Base-by-base conservation (phyloP, 2,888 invertebrate species). In the Volucella inanis region DNA sequence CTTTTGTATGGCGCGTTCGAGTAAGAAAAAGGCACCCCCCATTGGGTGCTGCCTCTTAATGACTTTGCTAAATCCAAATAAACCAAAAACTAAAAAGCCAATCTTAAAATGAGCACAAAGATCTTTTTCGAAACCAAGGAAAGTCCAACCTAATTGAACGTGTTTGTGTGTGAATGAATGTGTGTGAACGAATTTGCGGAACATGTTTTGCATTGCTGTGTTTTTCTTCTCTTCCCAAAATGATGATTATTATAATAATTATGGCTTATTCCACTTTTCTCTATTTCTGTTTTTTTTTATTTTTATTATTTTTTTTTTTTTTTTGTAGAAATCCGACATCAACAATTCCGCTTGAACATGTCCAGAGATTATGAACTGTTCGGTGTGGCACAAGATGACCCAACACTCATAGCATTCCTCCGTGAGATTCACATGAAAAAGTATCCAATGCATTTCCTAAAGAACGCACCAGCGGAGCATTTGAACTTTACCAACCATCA, bases 271-370 rank as follows among this genome's bases (percentile, higher is more conserved):
- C 38, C 9, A 10, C 55, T 81, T 54, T 55, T 67, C 47, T 49
- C 38, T 12, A 10, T 64, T 54, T 54, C 43, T 47, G 6, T n/a
- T 52, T 43, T 15, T 22, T 11, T 50, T 65, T 41, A 31, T 62
- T 11, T 71, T 10, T n/a, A n/a, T n/a, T n/a, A n/a, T 59, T 18
- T 62, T 15, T 43, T 52, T 82, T 67, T 54, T 81, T 54, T 79
- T 68, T 79, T 82, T 87, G 15, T 90, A 95, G 95, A 95, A 8
- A 93, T 95, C 88, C 94, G 94, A 82, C 95, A 95, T 83, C 95
- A 96, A 90, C 96, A 96, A 91, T 96, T 96, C 92, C 94, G 95
- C 47, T 93, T 95, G 87, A 96, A 96, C 92, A 95, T 96, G 95
- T 95, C 95, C 62, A 94, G 95, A 87, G 96, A 96, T 91, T 95